These are phyloP conservation scores for Prosapia bicincta DNA, from an alignment of 2,888 invertebrate species.

Conservation along the genomic window DNA sequence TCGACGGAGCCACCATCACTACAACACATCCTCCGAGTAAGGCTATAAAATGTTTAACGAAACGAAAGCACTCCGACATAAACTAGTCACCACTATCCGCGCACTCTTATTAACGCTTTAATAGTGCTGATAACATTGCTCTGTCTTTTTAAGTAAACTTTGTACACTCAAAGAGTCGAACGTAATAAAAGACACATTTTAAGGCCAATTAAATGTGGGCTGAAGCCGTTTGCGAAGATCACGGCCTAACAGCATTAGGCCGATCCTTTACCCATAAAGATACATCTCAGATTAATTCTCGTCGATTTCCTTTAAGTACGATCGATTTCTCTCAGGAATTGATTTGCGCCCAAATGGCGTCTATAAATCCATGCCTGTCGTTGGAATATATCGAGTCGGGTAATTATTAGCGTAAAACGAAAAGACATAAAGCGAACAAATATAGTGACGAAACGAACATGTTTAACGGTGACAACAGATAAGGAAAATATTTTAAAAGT, in stretches of 20 bases:
- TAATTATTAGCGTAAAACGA: too few species aligned
- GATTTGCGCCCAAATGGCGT: neutral
- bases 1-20: too few species aligned
- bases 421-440: too few species aligned
- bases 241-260: neutral
- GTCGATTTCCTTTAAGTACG: neutral
- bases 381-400: too few species aligned
- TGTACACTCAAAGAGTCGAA: neutral
- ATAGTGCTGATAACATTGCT: neutral
- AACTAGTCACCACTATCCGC: neutral
- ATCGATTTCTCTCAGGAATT: neutral
- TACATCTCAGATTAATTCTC: neutral
- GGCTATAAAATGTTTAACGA: neutral
- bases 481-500: too few species aligned
- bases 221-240: neutral
- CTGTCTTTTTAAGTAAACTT: neutral
- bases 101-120: neutral
- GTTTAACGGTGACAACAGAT: too few species aligned
- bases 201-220: neutral
- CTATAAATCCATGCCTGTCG: neutral
- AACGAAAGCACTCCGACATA: neutral
- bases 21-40: neutral
- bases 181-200: neutral
- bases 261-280: neutral
- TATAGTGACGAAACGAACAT: too few species aligned